Evolutionary conservation across 1,140 invertebrate species (phyloP).

Genomic region (Nautilus pompilius): DNA sequence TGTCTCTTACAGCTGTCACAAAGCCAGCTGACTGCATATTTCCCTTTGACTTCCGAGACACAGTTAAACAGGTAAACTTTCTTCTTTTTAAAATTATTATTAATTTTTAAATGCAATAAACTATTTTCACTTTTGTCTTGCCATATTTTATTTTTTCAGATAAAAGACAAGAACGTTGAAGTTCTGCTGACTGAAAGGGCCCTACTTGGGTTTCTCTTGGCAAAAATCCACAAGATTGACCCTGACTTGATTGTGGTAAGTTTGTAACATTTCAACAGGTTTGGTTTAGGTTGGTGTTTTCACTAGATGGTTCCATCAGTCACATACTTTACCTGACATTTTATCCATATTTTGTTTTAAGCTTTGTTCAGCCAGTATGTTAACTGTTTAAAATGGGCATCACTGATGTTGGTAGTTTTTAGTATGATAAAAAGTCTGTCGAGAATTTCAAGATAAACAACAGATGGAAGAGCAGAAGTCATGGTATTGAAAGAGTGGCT

Average conservation of each 20-base stretch:
- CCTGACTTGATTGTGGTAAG: constrained; percentile 82
- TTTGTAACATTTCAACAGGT: constrained; percentile 5
- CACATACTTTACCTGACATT: no score
- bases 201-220: constrained; percentile 69
- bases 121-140: background rate
- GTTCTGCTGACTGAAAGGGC: constrained; percentile 79
- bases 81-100: background rate
- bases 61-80: constrained; percentile 50
- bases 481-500: no score
- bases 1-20: constrained; percentile 69
- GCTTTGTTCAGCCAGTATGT: no score
- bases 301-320: no score
- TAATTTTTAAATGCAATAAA: background rate
- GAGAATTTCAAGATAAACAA: no score
- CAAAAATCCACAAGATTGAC: constrained; percentile 78
- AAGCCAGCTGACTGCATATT: constrained; percentile 74
- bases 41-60: constrained; percentile 72
- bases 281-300: no score
- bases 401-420: no score
- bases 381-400: no score
- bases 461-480: no score
- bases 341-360: no score
- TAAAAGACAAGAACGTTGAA: constrained; percentile 63
- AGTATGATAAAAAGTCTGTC: no score
- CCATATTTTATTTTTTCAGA: constrained; percentile 23